Evolutionary conservation across 92 coral and sea anemone species (phyloP).

Genomic region (Ricordea florida): DNA sequence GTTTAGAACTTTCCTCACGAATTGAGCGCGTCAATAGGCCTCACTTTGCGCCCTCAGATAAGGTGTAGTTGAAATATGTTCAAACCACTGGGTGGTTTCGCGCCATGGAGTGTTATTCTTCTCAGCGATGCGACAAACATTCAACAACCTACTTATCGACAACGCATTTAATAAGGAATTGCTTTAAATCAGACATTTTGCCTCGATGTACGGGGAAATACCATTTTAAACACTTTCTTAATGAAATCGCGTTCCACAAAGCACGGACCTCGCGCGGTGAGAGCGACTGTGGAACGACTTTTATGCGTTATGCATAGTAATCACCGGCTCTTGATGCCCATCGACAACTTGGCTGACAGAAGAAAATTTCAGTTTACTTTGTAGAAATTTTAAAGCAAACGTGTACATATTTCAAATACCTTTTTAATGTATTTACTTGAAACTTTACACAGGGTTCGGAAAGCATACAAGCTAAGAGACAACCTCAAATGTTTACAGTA

Average conservation of each 20-base stretch:
- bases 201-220: no score
- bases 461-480: constrained; percentile 28
- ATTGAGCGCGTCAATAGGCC: not conserved
- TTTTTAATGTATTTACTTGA: constrained; percentile 22
- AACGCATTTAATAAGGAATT: no score
- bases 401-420: constrained; percentile 11
- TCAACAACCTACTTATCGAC: no score
- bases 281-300: not conserved
- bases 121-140: no score
- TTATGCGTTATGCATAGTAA: not conserved
- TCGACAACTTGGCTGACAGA: not conserved
- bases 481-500: constrained; percentile 30
- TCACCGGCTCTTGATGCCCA: not conserved
- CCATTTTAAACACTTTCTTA: no score
- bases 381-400: not conserved
- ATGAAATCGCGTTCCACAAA: no score
- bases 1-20: not conserved
- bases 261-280: not conserved
- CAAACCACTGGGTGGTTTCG: constrained; percentile 27
- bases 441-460: constrained; percentile 1
- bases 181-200: no score
- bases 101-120: no score
- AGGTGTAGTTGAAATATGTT: not conserved
- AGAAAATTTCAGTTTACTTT: not conserved
- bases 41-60: not conserved